Evolutionary conservation across 2,797 vertebrate species (phyloP).

Genomic region (Picus viridis): DNA sequence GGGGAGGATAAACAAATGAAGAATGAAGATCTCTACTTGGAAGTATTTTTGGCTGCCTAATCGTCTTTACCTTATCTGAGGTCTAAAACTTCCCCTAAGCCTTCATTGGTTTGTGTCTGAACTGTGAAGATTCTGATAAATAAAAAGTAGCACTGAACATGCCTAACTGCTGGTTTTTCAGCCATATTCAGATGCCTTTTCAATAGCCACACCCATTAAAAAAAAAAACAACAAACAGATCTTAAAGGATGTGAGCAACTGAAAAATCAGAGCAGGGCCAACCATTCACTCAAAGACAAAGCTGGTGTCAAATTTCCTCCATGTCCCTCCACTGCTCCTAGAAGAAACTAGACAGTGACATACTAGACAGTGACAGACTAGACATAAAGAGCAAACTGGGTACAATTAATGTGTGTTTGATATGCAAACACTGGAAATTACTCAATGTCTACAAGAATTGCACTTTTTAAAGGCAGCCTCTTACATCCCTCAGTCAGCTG

Average conservation of each 20-base stretch:
- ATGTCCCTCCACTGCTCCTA: neutral
- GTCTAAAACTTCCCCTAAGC: neutral
- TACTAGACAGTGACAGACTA: neutral
- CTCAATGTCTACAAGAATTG: neutral
- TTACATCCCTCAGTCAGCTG: neutral
- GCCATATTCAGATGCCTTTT: neutral
- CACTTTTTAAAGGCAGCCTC: neutral
- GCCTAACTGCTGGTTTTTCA: neutral
- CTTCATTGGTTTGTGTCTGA: neutral
- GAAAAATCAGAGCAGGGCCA: neutral
- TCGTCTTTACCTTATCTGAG: neutral
- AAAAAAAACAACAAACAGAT: neutral
- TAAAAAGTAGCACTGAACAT: neutral
- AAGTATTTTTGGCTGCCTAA: conserved; percentile 42
- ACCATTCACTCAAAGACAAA: neutral
- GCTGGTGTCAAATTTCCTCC: neutral
- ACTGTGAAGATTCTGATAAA: neutral
- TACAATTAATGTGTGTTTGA: neutral
- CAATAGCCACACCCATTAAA: neutral
- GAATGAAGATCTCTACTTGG: neutral
- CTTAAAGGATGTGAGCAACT: neutral
- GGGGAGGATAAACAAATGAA: conserved; percentile 19
- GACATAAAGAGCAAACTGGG: neutral
- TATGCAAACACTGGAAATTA: neutral
- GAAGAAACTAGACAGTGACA: neutral